phyloP scores from a whole-genome alignment of 2,113 vertebrate genomes.

The Climacteris rufus region DNA sequence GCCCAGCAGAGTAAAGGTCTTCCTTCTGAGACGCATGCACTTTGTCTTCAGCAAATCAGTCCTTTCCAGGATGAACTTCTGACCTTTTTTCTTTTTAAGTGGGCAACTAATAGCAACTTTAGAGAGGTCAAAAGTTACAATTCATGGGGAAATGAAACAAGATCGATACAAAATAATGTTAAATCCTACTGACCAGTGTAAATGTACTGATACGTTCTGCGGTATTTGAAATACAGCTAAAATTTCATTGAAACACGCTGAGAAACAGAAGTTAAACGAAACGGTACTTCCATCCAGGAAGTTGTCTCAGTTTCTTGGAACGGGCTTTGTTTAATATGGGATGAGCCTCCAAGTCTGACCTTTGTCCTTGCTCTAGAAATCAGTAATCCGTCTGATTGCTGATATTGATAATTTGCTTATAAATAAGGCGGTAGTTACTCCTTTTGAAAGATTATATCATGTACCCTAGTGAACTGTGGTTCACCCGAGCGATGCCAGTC shows the following conservation, averaged over 20 bases:
- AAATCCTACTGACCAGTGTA: neutral
- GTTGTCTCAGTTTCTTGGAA: neutral
- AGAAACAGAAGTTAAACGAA: neutral
- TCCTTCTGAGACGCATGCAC: neutral
- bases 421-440: neutral
- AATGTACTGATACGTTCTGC: neutral
- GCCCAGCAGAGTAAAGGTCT: neutral
- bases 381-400: neutral
- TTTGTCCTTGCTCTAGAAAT: neutral
- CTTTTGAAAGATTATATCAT: neutral
- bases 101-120: neutral
- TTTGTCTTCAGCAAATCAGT: neutral
- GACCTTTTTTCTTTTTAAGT: neutral
- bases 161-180: neutral
- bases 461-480: neutral
- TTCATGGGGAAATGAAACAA: neutral
- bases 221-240: neutral
- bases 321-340: neutral
- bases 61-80: neutral
- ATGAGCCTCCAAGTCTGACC: neutral
- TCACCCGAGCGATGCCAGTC: neutral
- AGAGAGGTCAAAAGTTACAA: neutral
- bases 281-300: neutral
- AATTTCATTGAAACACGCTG: neutral
- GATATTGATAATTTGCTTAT: neutral